Conservation (phyloP, 1,140 invertebrate species). For the Bombus impatiens region DNA sequence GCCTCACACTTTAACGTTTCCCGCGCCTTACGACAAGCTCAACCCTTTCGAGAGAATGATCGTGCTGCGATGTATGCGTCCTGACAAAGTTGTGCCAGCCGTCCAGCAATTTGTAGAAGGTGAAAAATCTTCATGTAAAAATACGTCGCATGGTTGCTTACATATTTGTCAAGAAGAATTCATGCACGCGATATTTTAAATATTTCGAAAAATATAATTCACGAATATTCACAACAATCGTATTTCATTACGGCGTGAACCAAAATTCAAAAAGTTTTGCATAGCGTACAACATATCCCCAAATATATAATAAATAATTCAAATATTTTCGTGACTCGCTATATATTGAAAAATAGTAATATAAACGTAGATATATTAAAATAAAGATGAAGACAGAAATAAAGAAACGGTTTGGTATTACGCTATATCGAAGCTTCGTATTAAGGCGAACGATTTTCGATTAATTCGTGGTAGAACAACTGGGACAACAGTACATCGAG, state of each 20-base stretch:
- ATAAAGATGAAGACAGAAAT: neutral
- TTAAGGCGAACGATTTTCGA: neutral
- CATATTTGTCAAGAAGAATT: neutral
- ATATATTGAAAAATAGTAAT: neutral
- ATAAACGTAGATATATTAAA: neutral
- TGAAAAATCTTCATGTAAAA: slow-evolving; percentile 72
- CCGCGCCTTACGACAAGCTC: slow-evolving; percentile 88
- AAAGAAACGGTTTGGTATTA: neutral
- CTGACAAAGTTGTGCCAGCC: slow-evolving; percentile 94
- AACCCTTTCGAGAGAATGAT: slow-evolving; percentile 90
- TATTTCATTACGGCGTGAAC: neutral
- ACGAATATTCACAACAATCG: neutral
- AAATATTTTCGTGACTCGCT: neutral
- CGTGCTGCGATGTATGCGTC: slow-evolving; percentile 91
- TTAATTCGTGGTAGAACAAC: slow-evolving; percentile 69
- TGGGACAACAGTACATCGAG: slow-evolving; percentile 91
- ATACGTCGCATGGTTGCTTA: neutral
- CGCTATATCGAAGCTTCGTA: neutral
- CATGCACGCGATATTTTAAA: neutral
- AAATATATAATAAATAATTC: too few relatives aligned
- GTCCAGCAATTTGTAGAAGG: slow-evolving; percentile 90
- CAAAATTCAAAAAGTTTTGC: too few relatives aligned
- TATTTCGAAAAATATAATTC: neutral
- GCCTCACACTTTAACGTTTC: slow-evolving; percentile 88
- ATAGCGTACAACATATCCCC: too few relatives aligned